Evolutionary conservation across 2,797 vertebrate genomes (phyloP).

Genomic region (Melanotaenia pygmaea): DNA sequence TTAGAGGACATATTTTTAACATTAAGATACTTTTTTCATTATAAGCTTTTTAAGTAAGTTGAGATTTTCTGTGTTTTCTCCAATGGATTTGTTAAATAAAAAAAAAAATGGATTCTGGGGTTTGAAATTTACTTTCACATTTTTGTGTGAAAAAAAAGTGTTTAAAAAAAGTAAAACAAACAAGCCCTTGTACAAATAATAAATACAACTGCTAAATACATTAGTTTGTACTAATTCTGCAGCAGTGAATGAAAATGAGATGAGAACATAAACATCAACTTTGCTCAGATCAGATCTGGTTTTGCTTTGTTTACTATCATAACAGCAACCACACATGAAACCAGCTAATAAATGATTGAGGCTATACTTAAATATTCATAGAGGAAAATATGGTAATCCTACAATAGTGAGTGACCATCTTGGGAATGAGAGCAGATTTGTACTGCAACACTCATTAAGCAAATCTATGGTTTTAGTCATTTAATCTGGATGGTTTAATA

Average conservation of each 20-base stretch:
- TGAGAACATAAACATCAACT: background rate
- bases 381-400: constrained; percentile 54
- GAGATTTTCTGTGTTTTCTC: too few relatives aligned
- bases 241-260: too few relatives aligned
- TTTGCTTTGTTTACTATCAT: constrained; percentile 10
- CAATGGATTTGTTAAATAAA: too few relatives aligned
- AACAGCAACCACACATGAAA: constrained; percentile 49
- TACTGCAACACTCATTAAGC: too few relatives aligned
- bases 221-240: too few relatives aligned
- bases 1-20: too few relatives aligned
- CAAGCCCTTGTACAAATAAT: background rate
- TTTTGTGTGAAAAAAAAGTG: background rate
- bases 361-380: constrained; percentile 68
- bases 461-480: too few relatives aligned
- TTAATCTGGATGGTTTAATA: too few relatives aligned
- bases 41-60: too few relatives aligned
- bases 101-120: background rate
- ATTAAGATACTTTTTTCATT: too few relatives aligned
- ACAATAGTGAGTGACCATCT: background rate
- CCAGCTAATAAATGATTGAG: constrained; percentile 63
- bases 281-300: constrained; percentile 6
- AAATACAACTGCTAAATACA: background rate
- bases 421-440: too few relatives aligned
- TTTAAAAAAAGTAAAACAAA: too few relatives aligned
- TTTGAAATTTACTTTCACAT: background rate